Conservation (phyloP, 2,113 vertebrate species). For the Uropsilus gracilis region DNA sequence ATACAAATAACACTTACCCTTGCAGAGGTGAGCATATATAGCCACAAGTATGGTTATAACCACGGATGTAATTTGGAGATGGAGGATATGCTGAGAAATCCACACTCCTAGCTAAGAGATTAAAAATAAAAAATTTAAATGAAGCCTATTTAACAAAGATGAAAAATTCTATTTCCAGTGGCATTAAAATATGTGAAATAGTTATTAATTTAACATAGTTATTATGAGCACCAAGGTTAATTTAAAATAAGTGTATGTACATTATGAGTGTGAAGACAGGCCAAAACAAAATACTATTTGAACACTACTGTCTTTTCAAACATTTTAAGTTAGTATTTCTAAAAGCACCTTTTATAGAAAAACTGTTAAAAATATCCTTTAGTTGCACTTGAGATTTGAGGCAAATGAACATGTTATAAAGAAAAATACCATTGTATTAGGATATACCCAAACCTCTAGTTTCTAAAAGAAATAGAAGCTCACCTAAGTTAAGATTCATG, state of each 20-base stretch:
- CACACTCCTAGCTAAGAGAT: slow-evolving; percentile 80
- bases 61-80: slow-evolving; percentile 76
- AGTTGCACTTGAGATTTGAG: slow-evolving; percentile 44
- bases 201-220: slow-evolving; percentile 19
- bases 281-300: neutral
- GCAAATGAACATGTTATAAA: neutral
- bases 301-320: neutral
- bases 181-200: neutral
- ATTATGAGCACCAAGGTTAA: neutral
- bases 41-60: slow-evolving; percentile 82
- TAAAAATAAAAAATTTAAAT: slow-evolving; percentile 25
- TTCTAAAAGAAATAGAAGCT: slow-evolving; percentile 41
- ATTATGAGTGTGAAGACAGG: neutral
- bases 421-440: neutral
- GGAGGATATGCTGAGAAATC: slow-evolving; percentile 79
- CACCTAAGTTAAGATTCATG: neutral
- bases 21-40: slow-evolving; percentile 81
- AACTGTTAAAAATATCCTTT: neutral
- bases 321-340: neutral
- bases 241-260: neutral
- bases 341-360: slow-evolving; percentile 8
- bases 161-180: slow-evolving; percentile 1
- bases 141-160: slow-evolving; percentile 20
- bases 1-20: slow-evolving; percentile 75
- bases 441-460: neutral